phyloP scores from a whole-genome alignment of 2,888 invertebrate genomes.

The Drosophila quinaria region DNA sequence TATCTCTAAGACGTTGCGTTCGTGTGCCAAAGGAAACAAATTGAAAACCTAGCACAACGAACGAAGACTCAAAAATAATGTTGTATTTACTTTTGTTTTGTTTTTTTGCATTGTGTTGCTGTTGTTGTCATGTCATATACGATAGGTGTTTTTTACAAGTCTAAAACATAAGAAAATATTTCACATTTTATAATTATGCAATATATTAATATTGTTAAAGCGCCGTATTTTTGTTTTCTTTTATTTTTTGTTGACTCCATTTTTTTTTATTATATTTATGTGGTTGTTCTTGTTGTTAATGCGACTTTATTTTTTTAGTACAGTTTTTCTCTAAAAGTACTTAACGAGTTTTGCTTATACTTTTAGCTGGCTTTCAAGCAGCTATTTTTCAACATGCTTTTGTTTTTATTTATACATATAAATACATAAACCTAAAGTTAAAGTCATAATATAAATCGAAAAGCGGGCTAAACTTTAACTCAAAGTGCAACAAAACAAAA shows the following conservation, averaged over 20 bases:
- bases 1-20: constrained; percentile 56
- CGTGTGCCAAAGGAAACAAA: constrained; percentile 68
- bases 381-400: constrained; percentile 70
- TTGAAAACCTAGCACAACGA: constrained; percentile 68
- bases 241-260: constrained; percentile 16
- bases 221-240: constrained; percentile 56
- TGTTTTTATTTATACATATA: constrained; percentile 71
- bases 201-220: constrained; percentile 71
- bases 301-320: constrained; percentile 70
- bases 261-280: constrained; percentile 19
- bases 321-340: constrained; percentile 75
- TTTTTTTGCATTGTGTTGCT: constrained; percentile 22
- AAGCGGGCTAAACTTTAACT: constrained; percentile 70
- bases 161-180: constrained; percentile 80
- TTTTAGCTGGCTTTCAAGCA: constrained; percentile 70
- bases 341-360: constrained; percentile 76
- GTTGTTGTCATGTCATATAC: constrained; percentile 43
- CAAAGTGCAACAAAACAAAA: constrained; percentile 65
- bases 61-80: constrained; percentile 57
- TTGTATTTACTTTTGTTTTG: constrained; percentile 20
- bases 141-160: constrained; percentile 66
- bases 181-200: constrained; percentile 69
- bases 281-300: constrained; percentile 49
- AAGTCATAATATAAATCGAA: constrained; percentile 57
- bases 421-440: constrained; percentile 77